A percentile compares a stretch with the other conserved stretches of the same genome.
phyloP scores from a whole-genome alignment of 2,113 vertebrate genomes.

The Paralichthys olivaceus region DNA sequence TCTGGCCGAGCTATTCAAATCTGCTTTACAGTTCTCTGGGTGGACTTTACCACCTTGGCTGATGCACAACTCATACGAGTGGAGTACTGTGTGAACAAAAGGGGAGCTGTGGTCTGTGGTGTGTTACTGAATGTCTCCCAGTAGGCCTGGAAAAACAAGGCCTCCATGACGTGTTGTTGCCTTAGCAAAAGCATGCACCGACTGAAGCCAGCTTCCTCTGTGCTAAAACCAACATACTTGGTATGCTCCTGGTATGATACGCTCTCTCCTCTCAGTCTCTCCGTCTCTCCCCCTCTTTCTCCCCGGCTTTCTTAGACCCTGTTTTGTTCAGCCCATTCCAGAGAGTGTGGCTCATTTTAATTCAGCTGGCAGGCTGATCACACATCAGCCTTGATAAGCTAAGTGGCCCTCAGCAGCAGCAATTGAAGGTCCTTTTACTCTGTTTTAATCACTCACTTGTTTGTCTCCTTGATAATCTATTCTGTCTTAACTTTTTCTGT shows the following conservation, averaged over 20 bases:
- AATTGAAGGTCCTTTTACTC: conserved; percentile 63
- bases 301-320: conserved; percentile 50
- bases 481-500: conserved; percentile 43
- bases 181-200: conserved; percentile 46
- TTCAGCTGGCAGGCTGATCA: conserved; percentile 69
- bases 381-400: conserved; percentile 74
- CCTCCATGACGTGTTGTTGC: conserved; percentile 56
- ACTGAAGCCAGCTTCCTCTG: conserved; percentile 43
- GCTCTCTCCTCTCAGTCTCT: conserved; percentile 42
- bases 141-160: conserved; percentile 48
- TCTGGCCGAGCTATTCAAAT: conserved; percentile 77
- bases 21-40: background rate
- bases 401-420: conserved; percentile 74
- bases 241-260: conserved; percentile 63
- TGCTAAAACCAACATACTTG: conserved; percentile 60
- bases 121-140: conserved; percentile 46
- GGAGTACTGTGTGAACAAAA: conserved; percentile 42
- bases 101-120: conserved; percentile 13
- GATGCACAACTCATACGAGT: background rate
- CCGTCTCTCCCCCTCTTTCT: conserved; percentile 39
- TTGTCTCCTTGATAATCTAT: conserved; percentile 54
- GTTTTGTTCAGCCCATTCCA: conserved; percentile 60
- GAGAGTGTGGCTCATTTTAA: conserved; percentile 72
- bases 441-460: conserved; percentile 59
- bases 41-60: conserved; percentile 22